Conservation (phyloP, 1,140 invertebrate species). For the Olivierus martensii region DNA sequence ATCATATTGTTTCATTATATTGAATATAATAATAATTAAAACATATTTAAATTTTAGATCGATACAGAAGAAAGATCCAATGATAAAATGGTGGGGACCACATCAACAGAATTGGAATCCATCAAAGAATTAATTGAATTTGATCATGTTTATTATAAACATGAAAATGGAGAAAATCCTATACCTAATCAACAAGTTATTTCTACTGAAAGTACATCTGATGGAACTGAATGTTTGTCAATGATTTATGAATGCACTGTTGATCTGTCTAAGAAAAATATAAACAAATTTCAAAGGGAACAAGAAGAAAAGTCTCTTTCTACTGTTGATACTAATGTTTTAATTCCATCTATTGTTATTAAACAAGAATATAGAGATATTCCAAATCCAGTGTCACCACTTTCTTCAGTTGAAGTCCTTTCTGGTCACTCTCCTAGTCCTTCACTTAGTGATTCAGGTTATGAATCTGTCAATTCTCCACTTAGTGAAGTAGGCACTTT, state of each 20-base stretch:
- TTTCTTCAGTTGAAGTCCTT: background rate
- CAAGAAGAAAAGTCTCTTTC: background rate
- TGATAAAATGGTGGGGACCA: constrained; percentile 20
- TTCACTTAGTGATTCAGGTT: constrained; percentile 16
- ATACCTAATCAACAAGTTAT: background rate
- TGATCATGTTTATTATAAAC: constrained; percentile 20
- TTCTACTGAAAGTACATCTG: constrained; percentile 5
- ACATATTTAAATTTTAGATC: no score
- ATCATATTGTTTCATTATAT: no score
- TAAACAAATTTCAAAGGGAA: background rate
- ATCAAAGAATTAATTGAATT: constrained; percentile 21
- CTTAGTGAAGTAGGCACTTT: background rate
- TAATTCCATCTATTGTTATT: background rate
- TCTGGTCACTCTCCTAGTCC: background rate
- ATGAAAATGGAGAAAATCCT: background rate
- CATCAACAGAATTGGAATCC: constrained; percentile 21
- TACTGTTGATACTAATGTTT: background rate
- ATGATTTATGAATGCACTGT: background rate
- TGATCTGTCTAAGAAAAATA: background rate
- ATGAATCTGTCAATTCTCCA: constrained; percentile 10
- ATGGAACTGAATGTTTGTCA: background rate
- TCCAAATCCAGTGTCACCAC: background rate
- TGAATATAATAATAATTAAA: no score
- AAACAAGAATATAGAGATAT: background rate
- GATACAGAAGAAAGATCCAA: no score